phyloP scores from a whole-genome alignment of 2,797 vertebrate species.

The Steatocranus sp. region DNA sequence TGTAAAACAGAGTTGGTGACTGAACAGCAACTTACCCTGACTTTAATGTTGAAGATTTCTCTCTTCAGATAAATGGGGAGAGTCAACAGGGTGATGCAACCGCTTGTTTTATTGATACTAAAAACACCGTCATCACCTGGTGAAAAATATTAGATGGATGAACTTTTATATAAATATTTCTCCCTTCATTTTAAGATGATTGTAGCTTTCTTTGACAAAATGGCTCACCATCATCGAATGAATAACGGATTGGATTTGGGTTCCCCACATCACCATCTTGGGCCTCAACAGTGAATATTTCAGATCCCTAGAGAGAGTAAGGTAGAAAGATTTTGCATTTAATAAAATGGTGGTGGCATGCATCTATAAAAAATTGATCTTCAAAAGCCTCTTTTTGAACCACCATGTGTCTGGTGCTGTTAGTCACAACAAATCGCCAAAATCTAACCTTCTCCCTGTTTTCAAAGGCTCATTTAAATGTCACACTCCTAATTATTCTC shows the following conservation, averaged over 20 bases:
- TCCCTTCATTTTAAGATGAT: not conserved
- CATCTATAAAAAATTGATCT: not conserved
- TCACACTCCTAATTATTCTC: slow-evolving; percentile 15
- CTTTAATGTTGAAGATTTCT: slow-evolving; percentile 89
- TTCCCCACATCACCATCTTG: slow-evolving; percentile 90
- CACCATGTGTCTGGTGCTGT: not conserved
- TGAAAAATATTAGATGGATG: not conserved
- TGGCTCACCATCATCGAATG: slow-evolving; percentile 82
- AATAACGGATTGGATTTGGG: slow-evolving; percentile 85
- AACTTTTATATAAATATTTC: not conserved
- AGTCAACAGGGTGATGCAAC: slow-evolving; percentile 82
- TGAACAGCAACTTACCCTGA: slow-evolving; percentile 77
- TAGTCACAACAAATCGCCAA: not conserved
- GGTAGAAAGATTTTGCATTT: not conserved
- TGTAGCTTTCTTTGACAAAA: not conserved
- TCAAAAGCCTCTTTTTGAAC: not conserved
- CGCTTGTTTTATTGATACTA: slow-evolving; percentile 83
- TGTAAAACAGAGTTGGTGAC: not conserved
- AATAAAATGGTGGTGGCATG: not conserved
- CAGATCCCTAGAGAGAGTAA: slow-evolving; percentile 80
- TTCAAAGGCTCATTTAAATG: slow-evolving; percentile 14
- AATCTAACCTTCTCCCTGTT: not conserved
- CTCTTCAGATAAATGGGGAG: slow-evolving; percentile 81
- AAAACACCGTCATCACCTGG: slow-evolving; percentile 87
- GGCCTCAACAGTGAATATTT: slow-evolving; percentile 87